Evolutionary conservation across 2,888 invertebrate genomes (phyloP).

Genomic region (Idaea straminata): DNA sequence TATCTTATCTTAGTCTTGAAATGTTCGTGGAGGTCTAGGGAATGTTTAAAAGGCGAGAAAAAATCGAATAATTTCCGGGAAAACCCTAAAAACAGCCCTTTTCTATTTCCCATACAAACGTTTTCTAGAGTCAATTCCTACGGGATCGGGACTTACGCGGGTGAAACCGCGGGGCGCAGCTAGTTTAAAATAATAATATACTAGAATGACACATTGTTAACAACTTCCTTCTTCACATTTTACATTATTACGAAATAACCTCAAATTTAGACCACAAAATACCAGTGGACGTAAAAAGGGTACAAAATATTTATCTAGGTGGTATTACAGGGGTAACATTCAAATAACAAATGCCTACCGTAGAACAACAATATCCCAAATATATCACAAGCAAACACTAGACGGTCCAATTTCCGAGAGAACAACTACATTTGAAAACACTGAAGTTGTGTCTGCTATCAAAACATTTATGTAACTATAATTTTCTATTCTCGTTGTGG

Average conservation of each 20-base stretch:
- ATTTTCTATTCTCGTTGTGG: not conserved
- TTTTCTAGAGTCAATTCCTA: no score
- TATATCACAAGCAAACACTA: slow-evolving; percentile 47
- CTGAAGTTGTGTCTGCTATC: slow-evolving; percentile 10
- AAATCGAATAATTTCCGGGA: no score
- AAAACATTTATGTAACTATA: not conserved
- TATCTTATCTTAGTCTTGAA: no score
- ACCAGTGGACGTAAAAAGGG: slow-evolving; percentile 49
- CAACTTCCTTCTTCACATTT: slow-evolving; percentile 21
- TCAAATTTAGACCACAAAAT: slow-evolving; percentile 45
- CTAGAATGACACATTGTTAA: slow-evolving; percentile 1
- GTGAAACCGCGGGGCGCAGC: no score
- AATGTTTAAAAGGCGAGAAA: no score
- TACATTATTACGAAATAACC: slow-evolving; percentile 40
- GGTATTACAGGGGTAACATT: slow-evolving; percentile 56
- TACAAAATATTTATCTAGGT: slow-evolving; percentile 59
- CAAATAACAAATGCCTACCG: slow-evolving; percentile 58
- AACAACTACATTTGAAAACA: slow-evolving; percentile 25
- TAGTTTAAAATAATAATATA: no score
- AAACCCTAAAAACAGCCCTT: no score
- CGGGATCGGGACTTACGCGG: no score
- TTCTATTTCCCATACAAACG: no score
- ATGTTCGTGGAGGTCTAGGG: no score
- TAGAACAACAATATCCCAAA: slow-evolving; percentile 52
- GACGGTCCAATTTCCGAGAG: slow-evolving; percentile 47